Percentiles rank a stretch among this genome's conserved stretches.
Conservation (phyloP, 1,140 invertebrate genomes). For the Chionoecetes opilio region DNA sequence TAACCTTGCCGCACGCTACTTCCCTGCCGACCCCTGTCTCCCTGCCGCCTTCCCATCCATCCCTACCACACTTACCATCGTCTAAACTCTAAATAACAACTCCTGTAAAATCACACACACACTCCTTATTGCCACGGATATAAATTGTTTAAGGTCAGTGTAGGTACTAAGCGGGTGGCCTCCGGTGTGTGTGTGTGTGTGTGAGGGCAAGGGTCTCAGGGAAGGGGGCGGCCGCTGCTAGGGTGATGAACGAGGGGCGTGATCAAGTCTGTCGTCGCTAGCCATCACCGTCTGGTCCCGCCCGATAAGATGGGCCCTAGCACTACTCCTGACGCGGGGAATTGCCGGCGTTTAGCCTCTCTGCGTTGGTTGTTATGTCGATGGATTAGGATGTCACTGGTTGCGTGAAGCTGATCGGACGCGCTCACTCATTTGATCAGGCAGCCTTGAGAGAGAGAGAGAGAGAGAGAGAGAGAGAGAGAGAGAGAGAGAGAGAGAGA, state of each 20-base stretch:
- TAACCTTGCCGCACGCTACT: too few relatives aligned
- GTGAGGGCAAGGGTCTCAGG: not conserved
- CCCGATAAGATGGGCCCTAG: slow-evolving; percentile 16
- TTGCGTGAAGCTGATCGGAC: not conserved
- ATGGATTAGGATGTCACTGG: not conserved
- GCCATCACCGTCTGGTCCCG: slow-evolving; percentile 13
- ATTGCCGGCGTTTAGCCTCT: slow-evolving; percentile 2
- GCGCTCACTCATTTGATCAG: not conserved
- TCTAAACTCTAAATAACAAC: not conserved
- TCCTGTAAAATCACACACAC: not conserved
- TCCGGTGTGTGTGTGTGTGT: not conserved
- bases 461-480: too few relatives aligned
- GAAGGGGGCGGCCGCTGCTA: not conserved
- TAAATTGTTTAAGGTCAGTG: not conserved
- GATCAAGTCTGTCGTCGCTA: not conserved
- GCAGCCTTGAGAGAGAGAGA: too few relatives aligned
- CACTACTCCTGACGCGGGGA: slow-evolving; percentile 14
- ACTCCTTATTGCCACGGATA: not conserved
- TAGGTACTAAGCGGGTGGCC: not conserved
- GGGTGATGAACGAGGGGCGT: not conserved
- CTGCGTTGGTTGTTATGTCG: not conserved
- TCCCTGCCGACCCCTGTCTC: not conserved
- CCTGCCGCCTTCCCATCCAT: not conserved
- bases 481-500: too few relatives aligned
- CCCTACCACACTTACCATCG: not conserved